phyloP scores from a whole-genome alignment of 2,888 invertebrate genomes.

The Patella caerulea region DNA sequence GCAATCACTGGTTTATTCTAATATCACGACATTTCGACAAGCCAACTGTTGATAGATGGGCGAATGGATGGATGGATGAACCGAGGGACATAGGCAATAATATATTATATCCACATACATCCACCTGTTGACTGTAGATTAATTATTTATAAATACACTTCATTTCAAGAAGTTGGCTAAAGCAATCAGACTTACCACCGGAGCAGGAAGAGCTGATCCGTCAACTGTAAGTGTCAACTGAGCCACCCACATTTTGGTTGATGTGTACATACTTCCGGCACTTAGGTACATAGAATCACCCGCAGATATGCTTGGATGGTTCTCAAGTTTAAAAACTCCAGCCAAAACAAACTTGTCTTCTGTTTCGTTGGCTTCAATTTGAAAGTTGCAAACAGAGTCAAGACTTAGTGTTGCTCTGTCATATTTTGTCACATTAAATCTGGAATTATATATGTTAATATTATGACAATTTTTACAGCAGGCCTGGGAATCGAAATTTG shows the following conservation, averaged over 20 bases:
- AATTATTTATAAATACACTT: no score
- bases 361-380: conserved; percentile 21
- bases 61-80: no score
- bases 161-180: no score
- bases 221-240: conserved; percentile 32
- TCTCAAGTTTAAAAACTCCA: conserved; percentile 40
- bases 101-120: no score
- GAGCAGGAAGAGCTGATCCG: background rate
- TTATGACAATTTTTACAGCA: no score
- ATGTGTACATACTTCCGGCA: conserved; percentile 48
- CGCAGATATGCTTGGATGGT: conserved; percentile 34
- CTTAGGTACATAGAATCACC: conserved; percentile 41
- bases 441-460: conserved; percentile 17
- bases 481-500: no score
- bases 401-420: conserved; percentile 48
- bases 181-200: background rate
- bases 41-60: no score
- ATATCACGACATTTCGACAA: no score
- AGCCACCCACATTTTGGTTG: conserved; percentile 48
- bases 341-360: conserved; percentile 47
- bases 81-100: no score
- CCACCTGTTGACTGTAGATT: no score
- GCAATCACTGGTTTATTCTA: no score
- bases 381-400: conserved; percentile 48
- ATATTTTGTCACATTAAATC: conserved; percentile 36